Conservation (phyloP, 1,140 invertebrate species). For the Anthonomus grandis region DNA sequence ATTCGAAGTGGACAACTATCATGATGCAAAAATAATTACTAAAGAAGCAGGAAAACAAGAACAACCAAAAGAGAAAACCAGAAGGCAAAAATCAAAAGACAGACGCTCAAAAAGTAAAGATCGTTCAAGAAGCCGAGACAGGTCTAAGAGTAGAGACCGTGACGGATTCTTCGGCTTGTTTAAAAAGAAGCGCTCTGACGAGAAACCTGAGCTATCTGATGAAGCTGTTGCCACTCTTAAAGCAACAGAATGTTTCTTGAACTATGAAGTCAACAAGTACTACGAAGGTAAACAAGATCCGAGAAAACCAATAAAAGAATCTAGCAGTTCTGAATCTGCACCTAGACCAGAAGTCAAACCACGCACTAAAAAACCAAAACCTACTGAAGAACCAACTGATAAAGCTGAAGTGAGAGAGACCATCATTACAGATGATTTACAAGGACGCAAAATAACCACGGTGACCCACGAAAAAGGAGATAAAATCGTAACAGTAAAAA, state of each 20-base stretch:
- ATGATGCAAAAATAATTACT: conserved; percentile 21
- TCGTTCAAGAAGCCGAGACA: conserved; percentile 19
- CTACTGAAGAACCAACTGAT: conserved; percentile 3
- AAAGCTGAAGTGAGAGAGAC: conserved; percentile 18
- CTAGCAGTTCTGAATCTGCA: background rate
- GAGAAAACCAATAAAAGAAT: background rate
- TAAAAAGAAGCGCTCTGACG: conserved; percentile 14
- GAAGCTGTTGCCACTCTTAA: conserved; percentile 21
- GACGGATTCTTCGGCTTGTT: conserved; percentile 17
- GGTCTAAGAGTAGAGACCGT: conserved; percentile 21
- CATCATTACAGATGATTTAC: conserved; percentile 14
- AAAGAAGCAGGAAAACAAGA: background rate
- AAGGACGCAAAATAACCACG: conserved; percentile 16
- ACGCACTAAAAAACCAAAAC: background rate
- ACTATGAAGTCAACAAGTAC: conserved; percentile 29
- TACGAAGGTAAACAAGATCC: conserved; percentile 21
- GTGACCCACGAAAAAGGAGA: conserved; percentile 20
- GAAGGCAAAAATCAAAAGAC: conserved; percentile 15
- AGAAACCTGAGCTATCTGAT: conserved; percentile 9
- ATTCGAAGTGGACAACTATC: conserved; percentile 18
- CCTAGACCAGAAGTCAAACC: background rate
- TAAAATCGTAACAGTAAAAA: conserved; percentile 20
- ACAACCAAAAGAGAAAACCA: background rate
- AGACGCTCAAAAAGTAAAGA: conserved; percentile 15
- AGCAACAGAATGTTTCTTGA: conserved; percentile 27